Percentiles rank a stretch among this genome's conserved stretches.
These are phyloP conservation scores for Pammene fasciana DNA, from an alignment of 2,888 invertebrate genomes.

Conservation along the genomic window DNA sequence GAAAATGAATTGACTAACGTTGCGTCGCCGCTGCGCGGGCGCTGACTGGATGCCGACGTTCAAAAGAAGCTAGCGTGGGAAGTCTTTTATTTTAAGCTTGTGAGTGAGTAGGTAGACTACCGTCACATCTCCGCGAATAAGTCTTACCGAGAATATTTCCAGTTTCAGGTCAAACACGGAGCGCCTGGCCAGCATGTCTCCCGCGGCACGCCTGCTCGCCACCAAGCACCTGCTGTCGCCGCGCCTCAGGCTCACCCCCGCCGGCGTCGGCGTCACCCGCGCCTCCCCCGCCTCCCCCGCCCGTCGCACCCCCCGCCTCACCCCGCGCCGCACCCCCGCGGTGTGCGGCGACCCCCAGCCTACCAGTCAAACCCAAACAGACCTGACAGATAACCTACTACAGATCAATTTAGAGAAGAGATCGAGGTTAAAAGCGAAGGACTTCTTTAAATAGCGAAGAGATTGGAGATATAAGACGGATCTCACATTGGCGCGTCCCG, in stretches of 20 bases:
- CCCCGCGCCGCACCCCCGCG: constrained; percentile 53
- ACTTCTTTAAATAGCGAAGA: constrained; percentile 85
- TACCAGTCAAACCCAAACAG: constrained; percentile 43
- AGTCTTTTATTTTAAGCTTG: no score
- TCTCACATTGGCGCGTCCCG: no score
- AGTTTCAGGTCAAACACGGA: constrained; percentile 87
- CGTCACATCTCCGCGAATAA: neutral
- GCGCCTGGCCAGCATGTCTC: constrained; percentile 95
- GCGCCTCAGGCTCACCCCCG: constrained; percentile 72
- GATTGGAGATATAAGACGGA: neutral
- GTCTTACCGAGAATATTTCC: constrained; percentile 52
- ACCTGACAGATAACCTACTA: constrained; percentile 92
- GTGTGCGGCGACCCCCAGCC: constrained; percentile 57
- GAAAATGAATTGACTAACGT: no score
- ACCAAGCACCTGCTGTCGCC: constrained; percentile 82
- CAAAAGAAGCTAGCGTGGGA: no score
- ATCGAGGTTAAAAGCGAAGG: constrained; percentile 89
- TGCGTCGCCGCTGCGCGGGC: no score
- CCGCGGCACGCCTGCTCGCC: constrained; percentile 95
- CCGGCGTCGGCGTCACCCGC: constrained; percentile 68
- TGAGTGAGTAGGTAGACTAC: no score
- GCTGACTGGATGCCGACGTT: no score
- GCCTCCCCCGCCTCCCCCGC: constrained; percentile 53
- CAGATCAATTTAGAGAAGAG: constrained; percentile 90
- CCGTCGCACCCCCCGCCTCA: constrained; percentile 52